Evolutionary conservation across 2,113 vertebrate genomes (phyloP), one percentile per base, ranked within the genome.

Genomic region (Genyomyrus donnyi): DNA sequence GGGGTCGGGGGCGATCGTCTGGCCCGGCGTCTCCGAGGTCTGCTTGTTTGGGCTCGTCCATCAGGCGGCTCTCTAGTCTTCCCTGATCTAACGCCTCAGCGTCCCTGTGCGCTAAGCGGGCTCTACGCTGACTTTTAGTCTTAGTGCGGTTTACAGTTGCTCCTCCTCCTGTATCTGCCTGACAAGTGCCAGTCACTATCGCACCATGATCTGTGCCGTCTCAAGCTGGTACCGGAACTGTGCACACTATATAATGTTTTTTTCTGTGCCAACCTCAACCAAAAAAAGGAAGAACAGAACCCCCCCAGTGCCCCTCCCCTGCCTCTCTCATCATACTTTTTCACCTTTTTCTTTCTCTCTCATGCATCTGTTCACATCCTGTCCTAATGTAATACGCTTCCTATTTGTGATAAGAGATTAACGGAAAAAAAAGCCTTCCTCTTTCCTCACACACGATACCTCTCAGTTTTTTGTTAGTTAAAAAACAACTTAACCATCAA

Each of bases 211-310:
- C 24, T 35, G 90, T 92, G 88, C 83, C 85, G 87, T 91, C 80
- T 91, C 83, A 91, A 93, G 93, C 93, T 91, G 91, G 90, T 48
- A 92, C 93, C 92, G 92, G 94, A 95, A 95, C 90, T 92, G 85
- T 10, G 35, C 88, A 50, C 89, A 93, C 77, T 91, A 39, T 93
- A 92, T 91, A 90, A 89, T 91, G 74, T 39, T 74, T 74, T 77
- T 77, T 39, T 77, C 86, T 92, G 90, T 5, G 91, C 66, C 91
- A 94, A 93, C 93, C 94, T 93, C 94, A 94, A 50, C 62, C 35
- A 6, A 70, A 90, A 56, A 86, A 91, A 87, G 90, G 91, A 93
- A 93, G 90, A 93, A 86, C 88, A 91, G 91, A 90, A 42, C 58
- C n/a, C 35, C 46, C 87, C 90, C 31, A 52, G 13, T 24, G 46